Evolutionary conservation across 2,888 invertebrate genomes (phyloP), one percentile per base, ranked within the genome.

Genomic region (Dexiosoma caninum): DNA sequence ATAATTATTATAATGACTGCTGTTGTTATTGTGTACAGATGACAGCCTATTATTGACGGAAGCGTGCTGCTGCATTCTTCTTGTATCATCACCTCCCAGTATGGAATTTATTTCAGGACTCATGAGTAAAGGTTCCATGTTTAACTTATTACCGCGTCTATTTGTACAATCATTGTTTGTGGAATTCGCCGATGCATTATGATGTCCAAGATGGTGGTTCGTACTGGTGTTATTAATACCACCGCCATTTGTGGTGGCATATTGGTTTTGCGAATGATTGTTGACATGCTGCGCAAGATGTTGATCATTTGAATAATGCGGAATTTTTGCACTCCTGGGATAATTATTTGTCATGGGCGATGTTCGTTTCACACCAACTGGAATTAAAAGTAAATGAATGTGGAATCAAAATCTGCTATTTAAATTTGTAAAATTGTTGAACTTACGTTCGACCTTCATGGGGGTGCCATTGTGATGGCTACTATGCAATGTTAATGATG

Each of bases 51-150:
- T 72, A 42, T 66, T 81, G 40, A 40, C 64, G 30, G 78, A 42
- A 16, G 30, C 62, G 59, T 23, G 84, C 69, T 23, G 88, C 40
- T 87, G 89, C 83, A 88, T 66, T 4, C 87, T 84, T 30, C 83
- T 81, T 44, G 80, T 78, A 88, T 92, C 91, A 87, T 92, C 92
- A 83, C 92, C 92, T 69, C 90, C 89, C 86, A 92, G 92, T 84
- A 92, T 89, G 49, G 94, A 94, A 91, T 94, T 94, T 55, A 94
- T 92, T 88, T 94, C 94, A 74, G 92, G 92, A 84, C 92, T 92
- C 85, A 93, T 91, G 57, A 93, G 91, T 81, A 93, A 91, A 69
- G 93, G 91, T 76, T 90, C 89, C 70, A 88, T 84, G 2, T 85
- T 83, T 76, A 88, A 55, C 71, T 82, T 82, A 42, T 71, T 77